phyloP scores from a whole-genome alignment of 2,888 invertebrate genomes.

The Julus scandinavius region DNA sequence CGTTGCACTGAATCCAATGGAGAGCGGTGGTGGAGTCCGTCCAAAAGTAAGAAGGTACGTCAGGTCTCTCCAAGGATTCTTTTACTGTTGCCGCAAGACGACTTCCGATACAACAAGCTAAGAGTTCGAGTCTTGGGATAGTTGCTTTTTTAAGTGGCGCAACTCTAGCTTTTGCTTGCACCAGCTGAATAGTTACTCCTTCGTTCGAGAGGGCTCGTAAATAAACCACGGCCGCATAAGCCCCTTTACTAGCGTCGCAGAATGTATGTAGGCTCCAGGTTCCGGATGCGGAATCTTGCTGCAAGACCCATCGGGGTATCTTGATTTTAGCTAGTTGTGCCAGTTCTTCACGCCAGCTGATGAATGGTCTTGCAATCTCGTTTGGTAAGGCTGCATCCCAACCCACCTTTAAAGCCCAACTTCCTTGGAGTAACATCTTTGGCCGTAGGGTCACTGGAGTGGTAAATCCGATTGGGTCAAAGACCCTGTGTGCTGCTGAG shows the following conservation, averaged over 20 bases:
- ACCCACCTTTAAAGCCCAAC: background rate
- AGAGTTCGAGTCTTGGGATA: background rate
- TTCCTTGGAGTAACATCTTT: background rate
- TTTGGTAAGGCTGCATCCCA: background rate
- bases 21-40: background rate
- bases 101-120: background rate
- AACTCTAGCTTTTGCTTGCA: background rate
- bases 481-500: background rate
- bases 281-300: background rate
- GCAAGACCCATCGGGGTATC: background rate
- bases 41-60: background rate
- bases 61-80: background rate
- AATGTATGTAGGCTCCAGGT: background rate
- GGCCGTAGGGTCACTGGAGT: background rate
- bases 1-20: background rate
- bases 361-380: background rate
- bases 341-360: background rate
- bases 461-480: background rate
- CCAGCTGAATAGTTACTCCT: background rate
- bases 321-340: background rate
- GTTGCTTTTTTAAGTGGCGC: background rate
- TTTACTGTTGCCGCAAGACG: background rate
- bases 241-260: background rate
- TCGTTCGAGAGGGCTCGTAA: background rate
- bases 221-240: background rate